Percentiles rank a stretch among this genome's conserved stretches.
Conservation (phyloP, 2,113 vertebrate species). For the Mormyrus lacerda region DNA sequence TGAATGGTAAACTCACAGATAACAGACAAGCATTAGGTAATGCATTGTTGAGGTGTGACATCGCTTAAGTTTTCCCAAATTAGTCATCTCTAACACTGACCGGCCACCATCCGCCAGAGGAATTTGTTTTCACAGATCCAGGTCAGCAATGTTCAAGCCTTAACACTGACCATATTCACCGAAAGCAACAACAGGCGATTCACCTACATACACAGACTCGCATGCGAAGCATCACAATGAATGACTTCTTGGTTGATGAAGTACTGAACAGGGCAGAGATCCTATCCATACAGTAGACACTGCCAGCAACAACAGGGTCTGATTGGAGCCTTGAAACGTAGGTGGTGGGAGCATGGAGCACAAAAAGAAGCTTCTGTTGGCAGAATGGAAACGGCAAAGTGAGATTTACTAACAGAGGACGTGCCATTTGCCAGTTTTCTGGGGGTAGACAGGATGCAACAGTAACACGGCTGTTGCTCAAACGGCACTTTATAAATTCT, state of each 20-base stretch:
- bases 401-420: conserved; percentile 31
- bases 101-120: neutral
- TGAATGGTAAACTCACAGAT: neutral
- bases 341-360: conserved; percentile 11
- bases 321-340: conserved; percentile 41
- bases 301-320: conserved; percentile 38
- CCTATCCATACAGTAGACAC: conserved; percentile 19
- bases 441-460: neutral
- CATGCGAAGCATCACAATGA: conserved; percentile 7
- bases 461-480: conserved; percentile 31
- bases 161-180: neutral
- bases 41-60: conserved; percentile 12
- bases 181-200: conserved; percentile 9
- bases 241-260: conserved; percentile 34
- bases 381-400: conserved; percentile 21
- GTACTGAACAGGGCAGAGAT: conserved; percentile 19
- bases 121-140: conserved; percentile 1
- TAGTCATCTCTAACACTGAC: conserved; percentile 12
- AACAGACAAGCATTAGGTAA: conserved; percentile 22
- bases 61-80: neutral
- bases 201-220: conserved; percentile 12
- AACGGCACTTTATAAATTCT: conserved; percentile 39
- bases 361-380: conserved; percentile 38
- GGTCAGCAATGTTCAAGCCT: conserved; percentile 3
- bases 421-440: conserved; percentile 5